A percentile compares a stretch with the other conserved stretches of the same genome.
Evolutionary conservation across 2,797 vertebrate species (phyloP).

Genomic region (Adrianichthys oophorus): DNA sequence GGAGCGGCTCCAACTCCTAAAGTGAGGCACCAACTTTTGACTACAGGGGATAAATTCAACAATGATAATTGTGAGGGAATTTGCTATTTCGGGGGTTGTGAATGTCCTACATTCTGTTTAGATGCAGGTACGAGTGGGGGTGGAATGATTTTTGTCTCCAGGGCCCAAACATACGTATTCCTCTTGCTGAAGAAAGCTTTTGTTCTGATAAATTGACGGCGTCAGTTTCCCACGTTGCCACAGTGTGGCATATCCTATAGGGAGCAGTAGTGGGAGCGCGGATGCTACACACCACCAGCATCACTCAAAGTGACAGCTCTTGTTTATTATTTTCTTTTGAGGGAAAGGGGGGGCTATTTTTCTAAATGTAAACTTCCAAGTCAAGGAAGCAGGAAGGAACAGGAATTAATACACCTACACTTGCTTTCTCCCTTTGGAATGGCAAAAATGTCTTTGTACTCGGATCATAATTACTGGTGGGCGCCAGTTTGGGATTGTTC

Average conservation of each 20-base stretch:
- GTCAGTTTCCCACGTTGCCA: slow-evolving; percentile 79
- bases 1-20: slow-evolving; percentile 50
- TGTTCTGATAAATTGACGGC: slow-evolving; percentile 83
- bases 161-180: slow-evolving; percentile 71
- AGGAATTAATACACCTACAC: slow-evolving; percentile 76
- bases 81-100: slow-evolving; percentile 75
- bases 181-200: slow-evolving; percentile 74
- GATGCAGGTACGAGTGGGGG: slow-evolving; percentile 76
- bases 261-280: slow-evolving; percentile 72
- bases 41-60: slow-evolving; percentile 71
- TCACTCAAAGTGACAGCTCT: slow-evolving; percentile 76
- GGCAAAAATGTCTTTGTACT: slow-evolving; percentile 74
- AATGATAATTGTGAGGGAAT: slow-evolving; percentile 74
- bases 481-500: slow-evolving; percentile 67
- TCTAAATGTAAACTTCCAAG: slow-evolving; percentile 76
- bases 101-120: slow-evolving; percentile 80
- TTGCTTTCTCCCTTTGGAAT: slow-evolving; percentile 68
- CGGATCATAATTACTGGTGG: slow-evolving; percentile 70
- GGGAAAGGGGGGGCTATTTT: slow-evolving; percentile 53
- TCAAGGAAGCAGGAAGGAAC: slow-evolving; percentile 70
- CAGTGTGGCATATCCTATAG: slow-evolving; percentile 72
- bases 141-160: slow-evolving; percentile 75
- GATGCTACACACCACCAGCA: slow-evolving; percentile 66
- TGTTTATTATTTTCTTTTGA: slow-evolving; percentile 62
- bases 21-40: slow-evolving; percentile 70